A percentile compares a stretch with the other conserved stretches of the same genome.
Evolutionary conservation across 2,113 vertebrate genomes (phyloP).

Genomic region (Microcebus tavaratra): DNA sequence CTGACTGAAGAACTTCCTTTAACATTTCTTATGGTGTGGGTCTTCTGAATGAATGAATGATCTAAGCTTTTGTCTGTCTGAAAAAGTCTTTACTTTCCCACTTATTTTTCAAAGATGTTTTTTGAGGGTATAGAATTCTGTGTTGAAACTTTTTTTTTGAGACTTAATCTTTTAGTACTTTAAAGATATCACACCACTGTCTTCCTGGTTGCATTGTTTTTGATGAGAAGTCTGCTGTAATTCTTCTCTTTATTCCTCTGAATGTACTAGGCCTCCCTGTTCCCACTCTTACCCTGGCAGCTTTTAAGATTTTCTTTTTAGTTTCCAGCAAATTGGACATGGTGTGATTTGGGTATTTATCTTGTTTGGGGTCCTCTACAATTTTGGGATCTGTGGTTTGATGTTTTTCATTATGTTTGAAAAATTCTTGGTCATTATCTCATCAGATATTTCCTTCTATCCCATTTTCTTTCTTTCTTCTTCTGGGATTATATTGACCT

Average conservation of each 20-base stretch:
- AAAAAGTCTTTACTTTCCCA: too few relatives aligned
- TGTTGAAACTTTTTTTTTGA: too few relatives aligned
- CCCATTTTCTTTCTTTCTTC: neutral
- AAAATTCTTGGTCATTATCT: neutral
- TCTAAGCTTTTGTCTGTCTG: too few relatives aligned
- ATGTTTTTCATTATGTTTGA: neutral
- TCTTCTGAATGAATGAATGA: too few relatives aligned
- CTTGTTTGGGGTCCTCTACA: neutral
- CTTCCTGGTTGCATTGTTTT: too few relatives aligned
- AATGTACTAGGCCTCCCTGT: neutral
- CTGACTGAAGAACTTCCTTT: too few relatives aligned
- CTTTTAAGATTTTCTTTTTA: neutral
- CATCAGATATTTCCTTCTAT: neutral
- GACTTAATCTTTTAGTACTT: too few relatives aligned
- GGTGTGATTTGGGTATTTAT: neutral
- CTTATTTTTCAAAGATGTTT: too few relatives aligned
- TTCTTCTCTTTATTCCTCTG: neutral
- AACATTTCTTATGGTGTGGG: too few relatives aligned
- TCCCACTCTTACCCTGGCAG: too few relatives aligned
- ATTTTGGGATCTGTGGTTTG: neutral
- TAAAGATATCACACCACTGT: too few relatives aligned
- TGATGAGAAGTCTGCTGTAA: neutral
- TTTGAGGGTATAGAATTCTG: too few relatives aligned
- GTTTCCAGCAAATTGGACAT: neutral
- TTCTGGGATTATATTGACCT: neutral